These are phyloP conservation scores for Arion vulgaris DNA, from an alignment of 1,140 invertebrate species.

Conservation along the genomic window DNA sequence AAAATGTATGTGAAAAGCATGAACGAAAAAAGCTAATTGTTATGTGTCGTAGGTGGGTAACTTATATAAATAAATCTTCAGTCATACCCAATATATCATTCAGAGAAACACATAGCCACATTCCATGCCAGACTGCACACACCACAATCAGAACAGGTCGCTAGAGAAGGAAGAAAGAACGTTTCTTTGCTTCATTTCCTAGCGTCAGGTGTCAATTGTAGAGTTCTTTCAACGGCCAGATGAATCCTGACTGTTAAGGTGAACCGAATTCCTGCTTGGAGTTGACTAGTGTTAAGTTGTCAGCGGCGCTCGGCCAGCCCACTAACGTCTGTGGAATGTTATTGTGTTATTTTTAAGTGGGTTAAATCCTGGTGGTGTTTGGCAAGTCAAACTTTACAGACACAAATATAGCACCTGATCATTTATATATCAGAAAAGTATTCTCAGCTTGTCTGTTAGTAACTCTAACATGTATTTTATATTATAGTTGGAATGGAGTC, in stretches of 20 bases:
- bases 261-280: not conserved
- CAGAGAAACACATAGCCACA: too few relatives aligned
- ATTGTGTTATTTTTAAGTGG: conserved; percentile 1
- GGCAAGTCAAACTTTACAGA: not conserved
- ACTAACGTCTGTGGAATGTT: not conserved
- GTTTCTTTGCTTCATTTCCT: not conserved
- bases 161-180: not conserved
- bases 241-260: not conserved
- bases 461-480: too few relatives aligned
- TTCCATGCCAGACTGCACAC: not conserved
- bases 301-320: not conserved
- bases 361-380: not conserved
- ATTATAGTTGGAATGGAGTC: too few relatives aligned
- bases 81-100: too few relatives aligned
- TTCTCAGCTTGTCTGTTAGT: not conserved
- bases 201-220: not conserved
- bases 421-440: not conserved
- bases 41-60: too few relatives aligned
- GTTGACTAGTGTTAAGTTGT: not conserved
- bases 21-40: too few relatives aligned
- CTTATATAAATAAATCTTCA: too few relatives aligned
- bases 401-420: not conserved
- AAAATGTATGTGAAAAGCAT: too few relatives aligned
- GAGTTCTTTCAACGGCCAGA: not conserved
- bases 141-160: not conserved